Conservation (phyloP, 2,113 vertebrate genomes). For the Microtus pennsylvanicus region DNA sequence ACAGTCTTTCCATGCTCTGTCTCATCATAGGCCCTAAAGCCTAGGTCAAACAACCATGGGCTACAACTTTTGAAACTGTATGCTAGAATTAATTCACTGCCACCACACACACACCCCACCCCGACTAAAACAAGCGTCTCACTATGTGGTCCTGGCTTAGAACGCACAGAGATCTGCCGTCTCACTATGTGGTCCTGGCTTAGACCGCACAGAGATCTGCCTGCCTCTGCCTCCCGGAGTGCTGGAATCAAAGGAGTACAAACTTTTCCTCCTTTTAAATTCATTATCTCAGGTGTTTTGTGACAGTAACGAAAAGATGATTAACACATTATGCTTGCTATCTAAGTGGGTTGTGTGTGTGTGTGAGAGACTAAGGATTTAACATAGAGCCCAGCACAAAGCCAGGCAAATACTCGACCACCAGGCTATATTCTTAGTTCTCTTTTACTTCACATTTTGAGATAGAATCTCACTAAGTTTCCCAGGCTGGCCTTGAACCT, state of each 20-base stretch:
- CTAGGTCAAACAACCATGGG: background rate
- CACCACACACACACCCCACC: background rate
- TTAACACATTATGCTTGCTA: background rate
- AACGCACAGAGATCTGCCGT: no score
- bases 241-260: background rate
- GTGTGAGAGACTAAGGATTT: background rate
- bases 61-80: background rate
- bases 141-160: background rate
- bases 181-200: background rate
- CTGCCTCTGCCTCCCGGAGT: background rate
- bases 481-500: background rate
- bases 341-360: background rate
- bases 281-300: background rate
- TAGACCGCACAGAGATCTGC: background rate
- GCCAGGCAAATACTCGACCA: background rate
- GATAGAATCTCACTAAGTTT: background rate
- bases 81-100: background rate
- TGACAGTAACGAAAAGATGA: background rate
- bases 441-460: background rate
- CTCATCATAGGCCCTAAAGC: background rate
- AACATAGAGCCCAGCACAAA: background rate
- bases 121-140: background rate
- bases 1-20: background rate
- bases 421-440: background rate
- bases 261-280: background rate